Evolutionary conservation across 23 tunicate genomes (phyloP).

Genomic region (Phallusia fumigata): DNA sequence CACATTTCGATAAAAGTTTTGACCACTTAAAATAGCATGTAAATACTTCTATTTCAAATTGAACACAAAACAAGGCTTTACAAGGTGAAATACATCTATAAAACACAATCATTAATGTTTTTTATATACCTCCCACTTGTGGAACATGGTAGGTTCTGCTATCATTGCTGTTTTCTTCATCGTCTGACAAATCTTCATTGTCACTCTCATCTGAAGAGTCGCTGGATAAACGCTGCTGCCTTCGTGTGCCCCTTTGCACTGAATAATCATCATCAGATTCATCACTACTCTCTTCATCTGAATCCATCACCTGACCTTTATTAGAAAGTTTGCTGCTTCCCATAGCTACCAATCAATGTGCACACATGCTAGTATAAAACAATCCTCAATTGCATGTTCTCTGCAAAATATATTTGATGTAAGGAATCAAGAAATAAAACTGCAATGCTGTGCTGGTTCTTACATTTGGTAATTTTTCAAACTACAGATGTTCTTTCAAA

Average conservation of each 20-base stretch:
- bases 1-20: no score
- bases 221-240: not conserved
- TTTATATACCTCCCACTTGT: constrained; percentile 58
- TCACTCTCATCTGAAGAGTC: constrained; percentile 3
- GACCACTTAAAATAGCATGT: no score
- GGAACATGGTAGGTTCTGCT: constrained; percentile 58
- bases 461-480: no score
- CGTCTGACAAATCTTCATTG: not conserved
- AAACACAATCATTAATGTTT: no score
- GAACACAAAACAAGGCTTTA: no score
- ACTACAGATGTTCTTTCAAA: no score
- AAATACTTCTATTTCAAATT: no score
- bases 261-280: not conserved
- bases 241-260: not conserved
- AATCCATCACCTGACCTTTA: not conserved
- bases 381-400: not conserved
- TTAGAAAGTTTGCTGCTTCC: not conserved
- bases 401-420: not conserved
- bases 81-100: no score
- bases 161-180: constrained; percentile 36
- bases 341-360: not conserved
- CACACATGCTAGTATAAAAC: no score
- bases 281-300: not conserved
- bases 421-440: no score
- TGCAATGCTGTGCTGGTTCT: no score